These are phyloP conservation scores for Meloidogyne hapla DNA, from an alignment of 1,140 invertebrate species.

Conservation along the genomic window DNA sequence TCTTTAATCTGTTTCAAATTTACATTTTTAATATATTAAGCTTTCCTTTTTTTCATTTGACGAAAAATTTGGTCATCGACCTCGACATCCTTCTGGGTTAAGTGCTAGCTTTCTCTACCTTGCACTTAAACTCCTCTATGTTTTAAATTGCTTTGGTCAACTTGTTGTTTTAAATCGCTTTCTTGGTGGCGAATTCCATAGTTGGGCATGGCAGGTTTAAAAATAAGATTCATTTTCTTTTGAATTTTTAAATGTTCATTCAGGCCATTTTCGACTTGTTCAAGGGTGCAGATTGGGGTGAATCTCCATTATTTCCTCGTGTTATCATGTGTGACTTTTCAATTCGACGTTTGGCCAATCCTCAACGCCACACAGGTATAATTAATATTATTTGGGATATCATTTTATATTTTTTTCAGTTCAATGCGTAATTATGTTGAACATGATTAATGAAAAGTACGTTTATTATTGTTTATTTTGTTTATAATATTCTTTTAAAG, in stretches of 20 bases:
- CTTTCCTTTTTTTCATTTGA: constrained; percentile 10
- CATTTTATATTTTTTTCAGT: neutral
- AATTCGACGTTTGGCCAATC: constrained; percentile 48
- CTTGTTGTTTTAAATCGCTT: constrained; percentile 67
- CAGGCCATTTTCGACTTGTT: constrained; percentile 37
- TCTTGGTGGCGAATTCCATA: constrained; percentile 66
- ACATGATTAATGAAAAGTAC: constrained; percentile 62
- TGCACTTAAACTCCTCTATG: constrained; percentile 66
- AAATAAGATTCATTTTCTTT: no score
- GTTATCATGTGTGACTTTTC: constrained; percentile 55
- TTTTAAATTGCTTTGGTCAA: constrained; percentile 66
- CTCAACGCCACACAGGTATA: constrained; percentile 44
- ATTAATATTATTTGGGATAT: neutral
- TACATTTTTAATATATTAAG: constrained; percentile 8
- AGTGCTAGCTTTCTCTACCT: constrained; percentile 66
- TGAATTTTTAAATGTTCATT: constrained; percentile 8
- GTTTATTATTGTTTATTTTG: neutral
- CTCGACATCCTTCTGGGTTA: constrained; percentile 40
- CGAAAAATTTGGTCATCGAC: neutral
- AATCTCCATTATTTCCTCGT: constrained; percentile 50
- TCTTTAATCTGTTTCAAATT: neutral
- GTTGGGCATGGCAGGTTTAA: constrained; percentile 65
- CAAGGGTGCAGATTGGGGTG: constrained; percentile 48
- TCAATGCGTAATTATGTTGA: constrained; percentile 62
- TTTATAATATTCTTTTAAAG: constrained; percentile 1